Evolutionary conservation across 1,140 invertebrate genomes (phyloP).

Genomic region (Pachyrhynchus sulphureomaculatus): DNA sequence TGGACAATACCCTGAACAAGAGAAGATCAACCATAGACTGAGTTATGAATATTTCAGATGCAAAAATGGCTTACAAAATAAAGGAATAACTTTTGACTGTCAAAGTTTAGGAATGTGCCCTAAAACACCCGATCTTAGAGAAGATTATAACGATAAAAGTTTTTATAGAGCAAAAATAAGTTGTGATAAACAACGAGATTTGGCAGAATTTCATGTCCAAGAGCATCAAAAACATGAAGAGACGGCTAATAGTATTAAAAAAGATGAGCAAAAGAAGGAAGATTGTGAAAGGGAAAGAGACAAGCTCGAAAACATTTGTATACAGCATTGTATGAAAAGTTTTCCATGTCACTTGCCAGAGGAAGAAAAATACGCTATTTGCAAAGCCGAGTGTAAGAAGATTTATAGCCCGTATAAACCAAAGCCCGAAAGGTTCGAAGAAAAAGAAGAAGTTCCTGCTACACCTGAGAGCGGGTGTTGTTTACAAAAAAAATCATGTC

Average conservation of each 20-base stretch:
- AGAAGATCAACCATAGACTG: constrained; percentile 9
- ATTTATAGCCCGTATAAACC: background rate
- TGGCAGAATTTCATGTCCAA: constrained; percentile 13
- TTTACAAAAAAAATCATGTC: too few relatives aligned
- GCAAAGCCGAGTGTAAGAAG: constrained; percentile 4
- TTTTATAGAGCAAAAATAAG: background rate
- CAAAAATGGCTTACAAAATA: constrained; percentile 10
- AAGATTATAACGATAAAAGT: background rate
- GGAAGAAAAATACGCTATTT: constrained; percentile 18
- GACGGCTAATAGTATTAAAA: background rate
- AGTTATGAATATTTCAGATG: constrained; percentile 13
- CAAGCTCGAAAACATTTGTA: constrained; percentile 7
- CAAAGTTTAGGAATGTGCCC: constrained; percentile 4
- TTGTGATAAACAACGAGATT: background rate
- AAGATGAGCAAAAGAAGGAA: background rate
- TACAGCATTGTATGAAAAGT: constrained; percentile 1
- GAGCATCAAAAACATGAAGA: background rate
- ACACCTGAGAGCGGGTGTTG: too few relatives aligned
- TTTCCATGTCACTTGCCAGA: constrained; percentile 21
- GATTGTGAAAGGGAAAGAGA: background rate
- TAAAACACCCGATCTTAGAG: background rate
- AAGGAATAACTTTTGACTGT: constrained; percentile 19
- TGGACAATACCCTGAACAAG: constrained; percentile 1
- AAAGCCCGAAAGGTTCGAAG: background rate
- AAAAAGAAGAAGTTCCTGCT: background rate